Conservation (phyloP, 2,888 invertebrate genomes). For the Lochmaea crataegi region DNA sequence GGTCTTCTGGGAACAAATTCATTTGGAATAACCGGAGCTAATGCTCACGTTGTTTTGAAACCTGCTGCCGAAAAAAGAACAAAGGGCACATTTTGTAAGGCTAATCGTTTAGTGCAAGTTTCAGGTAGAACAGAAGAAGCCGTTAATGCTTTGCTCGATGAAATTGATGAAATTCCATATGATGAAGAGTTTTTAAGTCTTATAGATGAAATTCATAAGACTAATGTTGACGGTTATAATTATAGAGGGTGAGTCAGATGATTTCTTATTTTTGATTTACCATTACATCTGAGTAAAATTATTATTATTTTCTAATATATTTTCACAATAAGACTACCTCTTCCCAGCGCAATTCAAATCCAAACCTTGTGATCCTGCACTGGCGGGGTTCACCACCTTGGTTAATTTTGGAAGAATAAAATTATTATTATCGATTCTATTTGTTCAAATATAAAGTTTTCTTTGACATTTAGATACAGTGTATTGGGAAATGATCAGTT, state of each 20-base stretch:
- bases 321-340: too few species aligned
- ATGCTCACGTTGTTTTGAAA: slow-evolving; percentile 67
- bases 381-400: too few species aligned
- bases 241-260: slow-evolving; percentile 76
- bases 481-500: slow-evolving; percentile 41
- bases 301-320: too few species aligned
- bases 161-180: slow-evolving; percentile 68
- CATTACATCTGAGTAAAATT: background rate
- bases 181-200: slow-evolving; percentile 78
- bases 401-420: too few species aligned
- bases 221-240: slow-evolving; percentile 76
- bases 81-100: slow-evolving; percentile 47
- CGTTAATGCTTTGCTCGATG: slow-evolving; percentile 72
- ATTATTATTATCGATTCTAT: too few species aligned
- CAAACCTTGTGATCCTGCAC: too few species aligned
- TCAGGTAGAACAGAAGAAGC: slow-evolving; percentile 80
- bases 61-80: slow-evolving; percentile 56
- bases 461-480: slow-evolving; percentile 31
- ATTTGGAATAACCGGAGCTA: slow-evolving; percentile 74
- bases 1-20: slow-evolving; percentile 72
- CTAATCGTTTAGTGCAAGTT: slow-evolving; percentile 63
- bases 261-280: background rate
- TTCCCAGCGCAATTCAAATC: too few species aligned
- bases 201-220: slow-evolving; percentile 76
- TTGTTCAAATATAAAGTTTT: too few species aligned